Evolutionary conservation across 2,113 vertebrate species (phyloP), one percentile per base, ranked within the genome.

Genomic region (Corapipo altera): DNA sequence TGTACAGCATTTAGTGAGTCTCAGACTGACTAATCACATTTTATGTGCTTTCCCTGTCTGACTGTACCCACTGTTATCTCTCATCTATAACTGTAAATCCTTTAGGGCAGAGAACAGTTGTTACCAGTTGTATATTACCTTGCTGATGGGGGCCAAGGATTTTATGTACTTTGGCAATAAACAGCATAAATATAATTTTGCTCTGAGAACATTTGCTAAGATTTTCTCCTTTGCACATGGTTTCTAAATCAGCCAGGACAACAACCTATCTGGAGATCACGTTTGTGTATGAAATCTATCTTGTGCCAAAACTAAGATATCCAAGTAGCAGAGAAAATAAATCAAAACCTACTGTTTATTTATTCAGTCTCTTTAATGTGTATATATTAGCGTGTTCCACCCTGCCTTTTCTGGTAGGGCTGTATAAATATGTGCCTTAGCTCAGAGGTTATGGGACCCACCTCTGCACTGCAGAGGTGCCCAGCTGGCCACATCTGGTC

Each of bases 291-390:
- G 8, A 72, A 89, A 82, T 46, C 54, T n/a, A 12, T 70, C 70
- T 62, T 57, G 39, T 95, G 95, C 93, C 93, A 97, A 94, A 94
- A 94, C 91, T 83, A 94, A 95, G 91, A 89, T 91, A 93, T 62
- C 41, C 81, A 91, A 95, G 91, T 82, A 95, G 89, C 71, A 96
- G 91, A 88, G 85, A 95, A 96, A 96, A 97, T 91, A 96, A 92
- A 95, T 84, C 73, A 82, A 90, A 93, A 59, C 73, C 61, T 70
- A 72, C 91, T 79, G 70, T 89, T 95, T 95, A 85, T 95, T 97
- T 96, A 79, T 93, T 82, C 81, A 62, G 71, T 54, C 58, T 88
- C 89, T 85, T 89, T 88, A 93, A 82, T 87, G 81, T 91, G 93
- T 82, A 32, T 87, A 52, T 88, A 64, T 89, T 74, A 84, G 91